Evolutionary conservation across 2,113 vertebrate species (phyloP).

Genomic region (Morone saxatilis): DNA sequence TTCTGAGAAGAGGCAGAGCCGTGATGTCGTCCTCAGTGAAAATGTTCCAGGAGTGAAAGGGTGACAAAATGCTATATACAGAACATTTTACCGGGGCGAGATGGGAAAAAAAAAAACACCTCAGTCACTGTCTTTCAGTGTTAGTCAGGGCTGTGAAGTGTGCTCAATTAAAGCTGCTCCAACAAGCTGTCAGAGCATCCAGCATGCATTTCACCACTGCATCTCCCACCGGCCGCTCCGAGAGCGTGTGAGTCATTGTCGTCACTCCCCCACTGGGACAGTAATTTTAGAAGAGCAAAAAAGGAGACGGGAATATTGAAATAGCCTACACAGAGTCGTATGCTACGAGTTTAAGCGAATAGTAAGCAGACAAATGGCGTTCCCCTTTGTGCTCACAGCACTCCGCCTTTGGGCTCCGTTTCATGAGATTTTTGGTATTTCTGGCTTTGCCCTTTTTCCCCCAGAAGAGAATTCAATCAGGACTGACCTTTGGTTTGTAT

Average conservation of each 20-base stretch:
- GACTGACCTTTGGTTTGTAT: constrained; percentile 73
- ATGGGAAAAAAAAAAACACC: background rate
- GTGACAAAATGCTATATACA: constrained; percentile 5
- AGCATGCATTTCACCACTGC: constrained; percentile 40
- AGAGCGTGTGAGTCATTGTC: constrained; percentile 48
- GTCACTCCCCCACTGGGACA: constrained; percentile 23
- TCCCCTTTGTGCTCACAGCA: background rate
- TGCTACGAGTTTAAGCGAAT: background rate
- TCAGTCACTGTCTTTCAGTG: constrained; percentile 23
- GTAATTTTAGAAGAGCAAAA: constrained; percentile 31
- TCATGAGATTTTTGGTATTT: constrained; percentile 45
- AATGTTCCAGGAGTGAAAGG: background rate
- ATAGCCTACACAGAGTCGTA: constrained; percentile 1
- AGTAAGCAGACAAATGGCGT: constrained; percentile 14
- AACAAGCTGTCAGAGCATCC: constrained; percentile 49
- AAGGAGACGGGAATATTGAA: background rate
- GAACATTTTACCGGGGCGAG: constrained; percentile 8
- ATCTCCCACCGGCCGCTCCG: constrained; percentile 43
- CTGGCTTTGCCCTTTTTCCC: constrained; percentile 52
- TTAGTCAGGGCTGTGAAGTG: constrained; percentile 49
- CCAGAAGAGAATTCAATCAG: constrained; percentile 67
- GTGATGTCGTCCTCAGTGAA: background rate
- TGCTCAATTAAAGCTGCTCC: constrained; percentile 58
- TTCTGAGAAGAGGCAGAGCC: background rate
- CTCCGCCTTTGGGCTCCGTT: constrained; percentile 1